A percentile compares a stretch with the other conserved stretches of the same genome.
Evolutionary conservation across 2,888 invertebrate genomes (phyloP).

Genomic region (Agonopterix arenella): DNA sequence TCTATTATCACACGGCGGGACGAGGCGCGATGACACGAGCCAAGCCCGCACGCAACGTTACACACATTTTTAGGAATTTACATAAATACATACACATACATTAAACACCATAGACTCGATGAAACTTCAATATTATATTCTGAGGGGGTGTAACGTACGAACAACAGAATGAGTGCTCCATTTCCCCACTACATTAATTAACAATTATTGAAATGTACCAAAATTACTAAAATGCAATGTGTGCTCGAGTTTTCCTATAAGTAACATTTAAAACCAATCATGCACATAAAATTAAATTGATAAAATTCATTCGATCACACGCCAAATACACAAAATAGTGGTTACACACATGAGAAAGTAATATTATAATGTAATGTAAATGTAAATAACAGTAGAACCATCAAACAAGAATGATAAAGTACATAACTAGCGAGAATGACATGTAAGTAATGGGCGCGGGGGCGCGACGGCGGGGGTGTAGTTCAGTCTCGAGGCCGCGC

Average conservation of each 20-base stretch:
- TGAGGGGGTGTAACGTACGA: slow-evolving; percentile 37
- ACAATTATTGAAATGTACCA: slow-evolving; percentile 40
- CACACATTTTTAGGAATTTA: background rate
- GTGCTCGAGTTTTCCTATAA: slow-evolving; percentile 24
- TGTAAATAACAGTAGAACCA: slow-evolving; percentile 65
- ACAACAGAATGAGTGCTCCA: slow-evolving; percentile 37
- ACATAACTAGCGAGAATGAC: slow-evolving; percentile 56
- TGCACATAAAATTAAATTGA: slow-evolving; percentile 47
- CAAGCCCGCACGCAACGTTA: background rate
- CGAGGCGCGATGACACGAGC: background rate
- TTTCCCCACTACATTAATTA: slow-evolving; percentile 44
- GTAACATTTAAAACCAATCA: slow-evolving; percentile 26
- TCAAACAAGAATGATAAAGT: slow-evolving; percentile 61
- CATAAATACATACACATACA: slow-evolving; percentile 17
- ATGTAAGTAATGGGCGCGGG: slow-evolving; percentile 50
- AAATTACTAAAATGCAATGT: slow-evolving; percentile 31
- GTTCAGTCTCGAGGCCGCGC: slow-evolving; percentile 68
- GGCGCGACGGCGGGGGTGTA: slow-evolving; percentile 62
- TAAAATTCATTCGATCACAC: slow-evolving; percentile 52
- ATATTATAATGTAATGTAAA: slow-evolving; percentile 50
- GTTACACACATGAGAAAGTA: slow-evolving; percentile 65
- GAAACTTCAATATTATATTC: slow-evolving; percentile 41
- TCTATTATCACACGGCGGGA: background rate
- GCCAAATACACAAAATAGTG: slow-evolving; percentile 59
- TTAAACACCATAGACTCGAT: slow-evolving; percentile 43